Evolutionary conservation across 1,140 invertebrate species (phyloP).

Genomic region (Uloborus diversus): DNA sequence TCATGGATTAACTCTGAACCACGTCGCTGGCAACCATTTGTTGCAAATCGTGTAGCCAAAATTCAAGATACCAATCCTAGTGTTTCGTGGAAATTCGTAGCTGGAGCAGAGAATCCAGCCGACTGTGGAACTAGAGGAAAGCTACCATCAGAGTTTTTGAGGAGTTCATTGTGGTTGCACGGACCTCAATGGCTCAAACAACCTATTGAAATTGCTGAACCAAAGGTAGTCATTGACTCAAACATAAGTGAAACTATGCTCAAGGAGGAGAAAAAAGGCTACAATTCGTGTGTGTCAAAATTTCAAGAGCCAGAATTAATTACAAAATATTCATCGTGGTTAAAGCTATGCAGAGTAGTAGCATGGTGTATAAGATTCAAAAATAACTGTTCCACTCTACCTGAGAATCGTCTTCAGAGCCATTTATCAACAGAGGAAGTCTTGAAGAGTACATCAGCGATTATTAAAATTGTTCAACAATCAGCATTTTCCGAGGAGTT

Average conservation of each 20-base stretch:
- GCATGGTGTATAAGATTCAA: background rate
- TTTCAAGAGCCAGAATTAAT: background rate
- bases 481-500: background rate
- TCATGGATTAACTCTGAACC: conserved; percentile 62
- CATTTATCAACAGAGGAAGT: background rate
- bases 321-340: background rate
- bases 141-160: background rate
- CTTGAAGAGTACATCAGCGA: background rate
- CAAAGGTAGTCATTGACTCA: background rate
- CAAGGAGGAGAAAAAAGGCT: background rate
- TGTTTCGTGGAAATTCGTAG: background rate
- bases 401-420: background rate
- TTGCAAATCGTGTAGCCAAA: conserved; percentile 18
- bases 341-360: background rate
- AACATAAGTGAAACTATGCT: background rate
- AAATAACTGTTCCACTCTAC: background rate
- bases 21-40: conserved; percentile 58
- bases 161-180: background rate
- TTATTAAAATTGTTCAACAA: background rate
- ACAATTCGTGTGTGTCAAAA: background rate
- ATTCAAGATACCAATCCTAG: background rate
- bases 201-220: background rate
- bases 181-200: background rate
- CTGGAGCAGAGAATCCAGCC: background rate
- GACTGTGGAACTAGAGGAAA: background rate